Evolutionary conservation across 53 echinoderm and acorn worm species (phyloP).

Genomic region (Holothuria leucospilota): DNA sequence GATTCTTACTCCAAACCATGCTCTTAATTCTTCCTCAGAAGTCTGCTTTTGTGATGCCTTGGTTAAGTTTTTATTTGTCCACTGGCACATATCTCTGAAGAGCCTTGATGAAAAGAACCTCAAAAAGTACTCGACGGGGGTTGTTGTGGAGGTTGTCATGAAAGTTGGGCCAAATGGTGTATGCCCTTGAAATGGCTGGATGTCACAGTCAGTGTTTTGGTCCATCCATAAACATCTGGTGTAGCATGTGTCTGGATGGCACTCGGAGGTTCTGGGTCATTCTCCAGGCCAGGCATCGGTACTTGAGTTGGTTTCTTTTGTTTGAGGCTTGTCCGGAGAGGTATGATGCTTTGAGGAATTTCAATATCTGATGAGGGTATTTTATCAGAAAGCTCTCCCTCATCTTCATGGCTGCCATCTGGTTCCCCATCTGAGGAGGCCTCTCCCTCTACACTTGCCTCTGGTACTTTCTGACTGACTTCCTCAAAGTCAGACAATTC

Average conservation of each 20-base stretch:
- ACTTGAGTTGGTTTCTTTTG: not conserved
- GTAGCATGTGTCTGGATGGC: not conserved
- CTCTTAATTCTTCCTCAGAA: too few relatives aligned
- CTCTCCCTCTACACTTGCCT: too few relatives aligned
- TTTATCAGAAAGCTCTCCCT: too few relatives aligned
- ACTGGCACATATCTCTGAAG: constrained; percentile 24
- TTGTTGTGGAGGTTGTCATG: not conserved
- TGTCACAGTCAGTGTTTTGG: constrained; percentile 10
- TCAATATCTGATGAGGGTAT: too few relatives aligned
- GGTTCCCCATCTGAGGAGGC: too few relatives aligned
- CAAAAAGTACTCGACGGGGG: too few relatives aligned
- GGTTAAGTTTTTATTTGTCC: constrained; percentile 45
- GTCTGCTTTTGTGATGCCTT: not conserved
- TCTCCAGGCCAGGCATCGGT: not conserved
- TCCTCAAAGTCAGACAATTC: too few relatives aligned
- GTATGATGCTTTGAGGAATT: too few relatives aligned
- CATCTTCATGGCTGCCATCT: not conserved
- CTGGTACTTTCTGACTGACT: too few relatives aligned
- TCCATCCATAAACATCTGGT: constrained; percentile 38
- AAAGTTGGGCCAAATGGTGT: constrained; percentile 43
- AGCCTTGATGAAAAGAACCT: too few relatives aligned
- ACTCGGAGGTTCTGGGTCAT: constrained; percentile 14
- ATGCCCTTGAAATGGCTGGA: constrained; percentile 18
- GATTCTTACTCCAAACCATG: constrained; percentile 43
- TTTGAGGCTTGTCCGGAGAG: too few relatives aligned